phyloP scores from a whole-genome alignment of 2,797 vertebrate genomes.

The Melanotaenia boesemani region DNA sequence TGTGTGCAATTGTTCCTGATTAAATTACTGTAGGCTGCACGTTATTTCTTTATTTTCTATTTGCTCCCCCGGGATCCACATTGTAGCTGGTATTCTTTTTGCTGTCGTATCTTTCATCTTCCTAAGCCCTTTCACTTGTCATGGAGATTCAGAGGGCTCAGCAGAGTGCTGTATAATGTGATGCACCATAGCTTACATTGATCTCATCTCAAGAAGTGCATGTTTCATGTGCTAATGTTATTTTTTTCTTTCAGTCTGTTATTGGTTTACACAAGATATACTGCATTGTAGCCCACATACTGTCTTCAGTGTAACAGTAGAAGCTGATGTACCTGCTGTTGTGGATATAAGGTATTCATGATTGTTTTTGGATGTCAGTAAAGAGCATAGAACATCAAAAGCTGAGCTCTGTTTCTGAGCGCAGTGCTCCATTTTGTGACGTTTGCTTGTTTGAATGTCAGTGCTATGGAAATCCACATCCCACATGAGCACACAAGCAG shows the following conservation, averaged over 20 bases:
- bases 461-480: background rate
- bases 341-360: conserved; percentile 30
- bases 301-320: background rate
- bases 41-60: conserved; percentile 15
- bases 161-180: conserved; percentile 19
- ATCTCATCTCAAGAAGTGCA: conserved; percentile 26
- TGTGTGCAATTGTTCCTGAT: conserved; percentile 20
- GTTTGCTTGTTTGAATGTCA: conserved; percentile 41
- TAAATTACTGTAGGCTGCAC: conserved; percentile 15
- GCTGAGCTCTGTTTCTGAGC: conserved; percentile 14
- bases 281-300: background rate
- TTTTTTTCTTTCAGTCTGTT: background rate
- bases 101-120: conserved; percentile 27
- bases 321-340: conserved; percentile 5
- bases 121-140: conserved; percentile 45
- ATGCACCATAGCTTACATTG: conserved; percentile 32
- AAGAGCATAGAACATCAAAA: conserved; percentile 13
- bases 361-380: conserved; percentile 39
- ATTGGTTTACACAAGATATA: background rate
- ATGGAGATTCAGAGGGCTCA: conserved; percentile 25
- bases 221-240: background rate
- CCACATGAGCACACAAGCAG: conserved; percentile 1
- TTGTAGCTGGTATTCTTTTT: conserved; percentile 33
- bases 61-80: conserved; percentile 12
- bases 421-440: background rate